Conservation (phyloP, 1,140 invertebrate genomes). For the Bombus waltoni region DNA sequence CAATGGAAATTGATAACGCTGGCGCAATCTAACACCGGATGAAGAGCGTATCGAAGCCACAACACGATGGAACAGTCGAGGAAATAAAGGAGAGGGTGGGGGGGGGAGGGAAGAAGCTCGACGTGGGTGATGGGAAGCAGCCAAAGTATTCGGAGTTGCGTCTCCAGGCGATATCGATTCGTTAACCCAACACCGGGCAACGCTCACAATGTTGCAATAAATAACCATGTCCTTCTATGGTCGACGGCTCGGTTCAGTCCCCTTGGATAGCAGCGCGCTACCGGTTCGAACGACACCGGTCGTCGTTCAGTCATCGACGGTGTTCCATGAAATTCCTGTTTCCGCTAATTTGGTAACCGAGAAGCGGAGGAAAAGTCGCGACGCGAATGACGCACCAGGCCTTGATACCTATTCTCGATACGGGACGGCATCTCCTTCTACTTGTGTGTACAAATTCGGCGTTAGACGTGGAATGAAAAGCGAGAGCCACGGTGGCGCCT, state of each 20-base stretch:
- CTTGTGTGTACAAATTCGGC: neutral
- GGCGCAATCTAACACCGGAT: conserved; percentile 81
- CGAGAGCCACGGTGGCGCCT: conserved; percentile 38
- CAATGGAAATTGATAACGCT: conserved; percentile 74
- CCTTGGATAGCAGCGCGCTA: neutral
- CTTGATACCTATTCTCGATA: no score
- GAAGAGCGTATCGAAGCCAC: conserved; percentile 77
- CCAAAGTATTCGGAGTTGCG: conserved; percentile 29
- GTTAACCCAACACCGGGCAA: conserved; percentile 6
- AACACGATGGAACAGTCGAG: conserved; percentile 67
- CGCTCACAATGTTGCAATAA: conserved; percentile 1
- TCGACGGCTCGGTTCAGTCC: neutral
- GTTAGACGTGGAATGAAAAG: neutral
- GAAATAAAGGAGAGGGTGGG: conserved; percentile 1
- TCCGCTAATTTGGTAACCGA: conserved; percentile 14
- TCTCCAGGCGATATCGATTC: conserved; percentile 46
- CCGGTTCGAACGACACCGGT: no score
- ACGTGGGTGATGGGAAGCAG: conserved; percentile 62
- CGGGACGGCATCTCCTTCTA: no score
- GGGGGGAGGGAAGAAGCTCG: conserved; percentile 16
- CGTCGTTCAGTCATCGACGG: neutral
- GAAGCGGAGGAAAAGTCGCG: no score
- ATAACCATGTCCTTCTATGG: neutral
- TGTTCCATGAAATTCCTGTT: conserved; percentile 1
- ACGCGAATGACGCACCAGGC: no score